Conservation (phyloP, 2,888 invertebrate genomes). For the Drosophila birchii region DNA sequence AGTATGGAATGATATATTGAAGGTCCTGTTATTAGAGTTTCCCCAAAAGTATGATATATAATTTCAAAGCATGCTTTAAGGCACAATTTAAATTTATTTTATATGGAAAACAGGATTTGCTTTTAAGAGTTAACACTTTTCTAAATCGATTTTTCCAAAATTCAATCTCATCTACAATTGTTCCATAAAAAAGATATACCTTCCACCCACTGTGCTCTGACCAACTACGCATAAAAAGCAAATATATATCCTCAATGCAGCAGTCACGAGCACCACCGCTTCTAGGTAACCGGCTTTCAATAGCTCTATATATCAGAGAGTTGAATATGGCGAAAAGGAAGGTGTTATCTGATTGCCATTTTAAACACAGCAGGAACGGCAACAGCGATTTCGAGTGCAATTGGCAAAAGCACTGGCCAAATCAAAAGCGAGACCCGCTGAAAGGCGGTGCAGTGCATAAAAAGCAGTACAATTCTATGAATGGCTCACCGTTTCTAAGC, state of each 20-base stretch:
- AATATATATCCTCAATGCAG: constrained; percentile 62
- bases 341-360: constrained; percentile 83
- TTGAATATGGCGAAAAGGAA: constrained; percentile 53
- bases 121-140: neutral
- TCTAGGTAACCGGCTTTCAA: constrained; percentile 49
- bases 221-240: constrained; percentile 48
- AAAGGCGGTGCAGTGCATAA: constrained; percentile 43
- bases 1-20: neutral
- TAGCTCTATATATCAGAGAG: constrained; percentile 20
- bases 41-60: too few relatives aligned
- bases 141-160: neutral
- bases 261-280: constrained; percentile 29
- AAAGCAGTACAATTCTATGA: constrained; percentile 38
- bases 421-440: constrained; percentile 63
- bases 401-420: constrained; percentile 38
- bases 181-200: neutral
- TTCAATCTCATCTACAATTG: neutral
- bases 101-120: too few relatives aligned
- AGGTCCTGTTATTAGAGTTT: neutral
- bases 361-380: constrained; percentile 65
- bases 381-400: constrained; percentile 60
- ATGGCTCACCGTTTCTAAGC: constrained; percentile 12
- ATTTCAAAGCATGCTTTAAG: neutral
- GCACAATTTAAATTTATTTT: neutral
- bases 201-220: constrained; percentile 7